phyloP scores from a whole-genome alignment of 2,888 invertebrate species.

The Apantesis nais region DNA sequence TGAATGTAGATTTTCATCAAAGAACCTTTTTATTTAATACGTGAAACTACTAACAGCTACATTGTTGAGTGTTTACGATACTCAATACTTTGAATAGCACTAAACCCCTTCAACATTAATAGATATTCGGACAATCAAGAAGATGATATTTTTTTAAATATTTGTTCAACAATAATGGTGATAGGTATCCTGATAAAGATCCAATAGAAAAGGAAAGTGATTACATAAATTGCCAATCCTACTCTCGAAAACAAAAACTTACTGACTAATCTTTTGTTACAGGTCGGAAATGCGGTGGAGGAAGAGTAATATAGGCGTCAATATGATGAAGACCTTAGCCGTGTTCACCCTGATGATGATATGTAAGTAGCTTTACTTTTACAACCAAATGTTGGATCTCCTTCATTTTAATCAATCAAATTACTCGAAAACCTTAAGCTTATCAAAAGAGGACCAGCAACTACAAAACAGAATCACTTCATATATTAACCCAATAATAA shows the following conservation, averaged over 20 bases:
- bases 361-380: conserved; percentile 54
- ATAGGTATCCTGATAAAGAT: too few relatives aligned
- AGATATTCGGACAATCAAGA: too few relatives aligned
- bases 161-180: too few relatives aligned
- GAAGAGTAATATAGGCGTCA: conserved; percentile 52
- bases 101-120: too few relatives aligned
- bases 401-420: not conserved
- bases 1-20: not conserved
- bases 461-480: not conserved
- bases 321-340: conserved; percentile 53
- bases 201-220: not conserved
- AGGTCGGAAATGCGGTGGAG: conserved; percentile 71
- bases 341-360: conserved; percentile 54
- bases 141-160: too few relatives aligned
- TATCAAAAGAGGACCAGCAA: too few relatives aligned
- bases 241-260: not conserved
- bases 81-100: too few relatives aligned
- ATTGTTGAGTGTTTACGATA: too few relatives aligned
- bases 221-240: not conserved
- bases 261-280: conserved; percentile 46
- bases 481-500: not conserved
- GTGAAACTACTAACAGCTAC: too few relatives aligned
- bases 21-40: not conserved
- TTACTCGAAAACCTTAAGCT: too few relatives aligned
- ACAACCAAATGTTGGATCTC: not conserved